Conservation (phyloP, 2,888 invertebrate genomes). For the Antitype chi region DNA sequence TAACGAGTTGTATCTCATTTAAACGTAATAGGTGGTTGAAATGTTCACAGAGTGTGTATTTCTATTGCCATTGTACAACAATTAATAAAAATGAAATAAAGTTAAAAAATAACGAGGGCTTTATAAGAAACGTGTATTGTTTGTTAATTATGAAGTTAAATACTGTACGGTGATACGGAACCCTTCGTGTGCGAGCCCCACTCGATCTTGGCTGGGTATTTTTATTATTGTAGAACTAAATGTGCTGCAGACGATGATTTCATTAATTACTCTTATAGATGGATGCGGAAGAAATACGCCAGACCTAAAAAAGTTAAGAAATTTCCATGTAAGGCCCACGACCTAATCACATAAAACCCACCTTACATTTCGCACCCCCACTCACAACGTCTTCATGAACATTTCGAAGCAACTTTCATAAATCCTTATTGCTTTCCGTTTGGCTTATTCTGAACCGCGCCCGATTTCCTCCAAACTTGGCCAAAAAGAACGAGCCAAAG, state of each 20-base stretch:
- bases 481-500: conserved; percentile 54
- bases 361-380: conserved; percentile 1
- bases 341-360: background rate
- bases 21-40: no score
- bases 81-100: no score
- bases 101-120: no score
- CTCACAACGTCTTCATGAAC: conserved; percentile 58
- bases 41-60: no score
- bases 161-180: no score
- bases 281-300: background rate
- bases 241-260: background rate
- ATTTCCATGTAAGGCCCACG: background rate
- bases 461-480: conserved; percentile 47
- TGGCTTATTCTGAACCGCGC: conserved; percentile 45
- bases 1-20: no score
- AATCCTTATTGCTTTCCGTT: conserved; percentile 65
- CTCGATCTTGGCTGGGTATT: background rate
- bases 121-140: no score
- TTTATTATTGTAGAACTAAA: background rate
- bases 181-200: no score
- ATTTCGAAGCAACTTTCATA: conserved; percentile 53
- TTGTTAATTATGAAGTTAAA: no score
- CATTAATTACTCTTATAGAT: background rate
- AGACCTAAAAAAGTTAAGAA: background rate
- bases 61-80: no score